Evolutionary conservation across 2,888 invertebrate genomes (phyloP), one percentile per base, ranked within the genome.

Genomic region (Netelia virgata): DNA sequence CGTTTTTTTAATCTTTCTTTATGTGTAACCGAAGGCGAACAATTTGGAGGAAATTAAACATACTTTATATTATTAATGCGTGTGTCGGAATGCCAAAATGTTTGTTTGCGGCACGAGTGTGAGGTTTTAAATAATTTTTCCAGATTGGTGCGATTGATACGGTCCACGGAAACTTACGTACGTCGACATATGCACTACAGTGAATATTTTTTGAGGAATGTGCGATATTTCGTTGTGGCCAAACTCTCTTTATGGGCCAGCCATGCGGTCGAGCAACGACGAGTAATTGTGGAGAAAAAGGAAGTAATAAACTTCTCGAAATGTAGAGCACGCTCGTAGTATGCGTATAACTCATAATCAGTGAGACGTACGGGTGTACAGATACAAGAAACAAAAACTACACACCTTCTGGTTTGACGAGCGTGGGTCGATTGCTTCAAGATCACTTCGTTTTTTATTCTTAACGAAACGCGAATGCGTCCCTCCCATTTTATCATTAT

Each of bases 201-300:
- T 3, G 28, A 28, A 3, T 28, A 28, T 28, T 28, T n/a, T n/a
- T n/a, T n/a, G 61, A 61, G 68, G 55, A 78, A 59, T 63, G 20
- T 70, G 53, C 82, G 63, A 74, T 43, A 55, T 74, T 69, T 73
- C 83, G 73, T 83, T 69, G 63, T 43, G 77, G 78, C 28, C 59
- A 83, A 68, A 50, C 20, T 74, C 55, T 63, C 68, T 78, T 74
- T 50, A 74, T n/a, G 47, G 43, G 61, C 63, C 41, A 74, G 50
- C 59, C 64, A 43, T 55, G 72, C 55, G 83, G 43, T 53, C 68
- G 68, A n/a, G 61, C 50, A 83, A 64, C 69, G 64, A 53, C 69
- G 74, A 83, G 78, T 83, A 74, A 83, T 83, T 75, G 73, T 69
- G 47, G 69, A 18, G 43, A 28, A 61, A 73, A 57, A 36, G 74